Percentiles rank a stretch among this genome's conserved stretches.
Evolutionary conservation across 1,140 invertebrate genomes (phyloP).

Genomic region (Pogonognathellus flavescens): DNA sequence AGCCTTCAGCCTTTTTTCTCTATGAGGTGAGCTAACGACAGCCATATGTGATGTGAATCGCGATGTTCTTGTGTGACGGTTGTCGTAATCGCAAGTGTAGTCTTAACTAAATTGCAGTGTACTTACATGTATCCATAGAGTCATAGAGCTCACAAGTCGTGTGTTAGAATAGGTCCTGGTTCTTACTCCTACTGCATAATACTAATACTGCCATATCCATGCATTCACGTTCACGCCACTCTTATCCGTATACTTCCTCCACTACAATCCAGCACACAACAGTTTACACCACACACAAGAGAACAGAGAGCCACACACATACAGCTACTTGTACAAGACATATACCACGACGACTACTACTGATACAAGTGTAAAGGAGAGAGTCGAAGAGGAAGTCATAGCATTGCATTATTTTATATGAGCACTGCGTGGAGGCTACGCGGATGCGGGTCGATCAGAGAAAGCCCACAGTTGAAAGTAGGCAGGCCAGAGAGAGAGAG

Average conservation of each 20-base stretch:
- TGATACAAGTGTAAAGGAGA: too few species aligned
- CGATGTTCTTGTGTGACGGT: not conserved
- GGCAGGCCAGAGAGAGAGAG: conserved; percentile 23
- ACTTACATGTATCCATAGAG: not conserved
- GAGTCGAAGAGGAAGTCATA: not conserved
- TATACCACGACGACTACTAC: not conserved
- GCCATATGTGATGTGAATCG: not conserved
- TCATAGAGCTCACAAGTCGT: not conserved
- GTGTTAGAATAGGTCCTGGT: not conserved
- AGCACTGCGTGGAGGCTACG: not conserved
- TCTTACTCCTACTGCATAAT: too few species aligned
- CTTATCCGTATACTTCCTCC: not conserved
- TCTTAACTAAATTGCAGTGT: not conserved
- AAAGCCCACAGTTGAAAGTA: conserved; percentile 32
- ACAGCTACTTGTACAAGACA: not conserved
- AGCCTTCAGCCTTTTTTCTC: not conserved
- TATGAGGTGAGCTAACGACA: conserved; percentile 7
- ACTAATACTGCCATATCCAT: too few species aligned
- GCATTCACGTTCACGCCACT: not conserved
- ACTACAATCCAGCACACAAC: not conserved
- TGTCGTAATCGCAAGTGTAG: not conserved
- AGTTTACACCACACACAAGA: not conserved
- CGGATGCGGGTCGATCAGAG: conserved; percentile 50
- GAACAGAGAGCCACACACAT: not conserved
- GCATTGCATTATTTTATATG: not conserved